Evolutionary conservation across 1,140 invertebrate species (phyloP), one percentile per base, ranked within the genome.

Genomic region (Calephelis virginiensis): DNA sequence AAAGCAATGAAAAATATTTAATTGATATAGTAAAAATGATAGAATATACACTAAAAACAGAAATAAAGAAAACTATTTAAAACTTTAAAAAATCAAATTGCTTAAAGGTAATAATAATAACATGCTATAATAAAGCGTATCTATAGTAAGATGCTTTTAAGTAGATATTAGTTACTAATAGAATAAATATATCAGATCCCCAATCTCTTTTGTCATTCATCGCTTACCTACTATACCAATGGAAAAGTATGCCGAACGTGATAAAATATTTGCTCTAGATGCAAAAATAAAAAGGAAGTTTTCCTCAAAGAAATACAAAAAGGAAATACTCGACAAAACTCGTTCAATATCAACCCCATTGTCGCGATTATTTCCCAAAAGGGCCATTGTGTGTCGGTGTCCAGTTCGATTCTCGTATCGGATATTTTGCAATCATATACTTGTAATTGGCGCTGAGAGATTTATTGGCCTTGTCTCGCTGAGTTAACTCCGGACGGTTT

Each of bases 371-470:
- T 76, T 76, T 76, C 74, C 74, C 74, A 69, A 56, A 73, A 76
- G 74, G 43, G 56, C 74, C 71, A 76, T 76, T 76, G 67, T 69
- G 53, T 47, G 17, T 61, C 64, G 67, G 65, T 59, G 53, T 63
- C 65, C 50, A 62, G 60, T 74, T 68, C 65, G 71, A 75, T 70
- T 70, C 71, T 65, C 40, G 67, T 38, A 14, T 61, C 64, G 66
- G 69, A 71, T 68, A 74, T 71, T 75, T 68, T 50, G 66, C 71
- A 70, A 75, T 75, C 74, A 75, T 75, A 72, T 63, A 75, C 61
- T 66, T 75, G 71, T 75, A 75, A 75, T 75, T 75, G 74, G 71
- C 60, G 71, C 64, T 73, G 71, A 69, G 71, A 75, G 71, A 75
- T 75, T 75, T 75, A 75, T 72, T 65, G 68, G 43, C 64, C 17